These are phyloP conservation scores for Neostethus bicornis DNA, from an alignment of 2,797 vertebrate genomes.

Conservation along the genomic window DNA sequence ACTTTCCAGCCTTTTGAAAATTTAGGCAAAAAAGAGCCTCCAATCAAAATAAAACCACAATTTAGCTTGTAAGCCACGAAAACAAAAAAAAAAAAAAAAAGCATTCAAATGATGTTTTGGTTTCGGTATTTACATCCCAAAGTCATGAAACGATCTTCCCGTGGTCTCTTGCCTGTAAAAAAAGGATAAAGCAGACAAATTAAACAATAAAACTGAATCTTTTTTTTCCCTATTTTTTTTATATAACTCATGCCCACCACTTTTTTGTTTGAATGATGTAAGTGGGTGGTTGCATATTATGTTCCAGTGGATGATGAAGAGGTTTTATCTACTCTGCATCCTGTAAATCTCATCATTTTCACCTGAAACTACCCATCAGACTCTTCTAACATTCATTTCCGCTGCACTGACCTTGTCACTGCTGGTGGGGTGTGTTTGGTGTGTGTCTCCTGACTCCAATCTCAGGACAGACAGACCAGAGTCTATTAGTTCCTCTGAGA, in stretches of 20 bases:
- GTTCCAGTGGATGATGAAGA: conserved; percentile 33
- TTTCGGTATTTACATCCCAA: conserved; percentile 55
- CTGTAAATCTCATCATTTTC: conserved; percentile 34
- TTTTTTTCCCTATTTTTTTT: conserved; percentile 7
- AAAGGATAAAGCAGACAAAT: conserved; percentile 10
- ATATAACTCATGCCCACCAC: conserved; percentile 6
- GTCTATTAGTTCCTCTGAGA: conserved; percentile 77
- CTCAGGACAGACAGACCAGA: conserved; percentile 76
- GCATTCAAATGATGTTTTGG: conserved; percentile 56
- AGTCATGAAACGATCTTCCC: conserved; percentile 75
- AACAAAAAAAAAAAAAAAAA: conserved; percentile 60
- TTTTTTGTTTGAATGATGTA: conserved; percentile 18
- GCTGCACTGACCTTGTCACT: conserved; percentile 79
- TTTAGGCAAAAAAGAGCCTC: conserved; percentile 24
- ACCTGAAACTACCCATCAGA: conserved; percentile 37
- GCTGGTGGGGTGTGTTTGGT: conserved; percentile 73
- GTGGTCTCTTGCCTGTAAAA: conserved; percentile 72
- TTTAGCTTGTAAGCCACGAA: conserved; percentile 39
- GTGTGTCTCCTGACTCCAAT: conserved; percentile 72
- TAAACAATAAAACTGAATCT: not conserved
- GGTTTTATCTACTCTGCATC: conserved; percentile 35
- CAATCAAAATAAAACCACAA: conserved; percentile 39
- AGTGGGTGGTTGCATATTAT: conserved; percentile 17
- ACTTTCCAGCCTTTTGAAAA: conserved; percentile 16
- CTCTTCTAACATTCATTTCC: conserved; percentile 50